Evolutionary conservation across 1,140 invertebrate genomes (phyloP).

Genomic region (Drosophila sulfurigaster): DNA sequence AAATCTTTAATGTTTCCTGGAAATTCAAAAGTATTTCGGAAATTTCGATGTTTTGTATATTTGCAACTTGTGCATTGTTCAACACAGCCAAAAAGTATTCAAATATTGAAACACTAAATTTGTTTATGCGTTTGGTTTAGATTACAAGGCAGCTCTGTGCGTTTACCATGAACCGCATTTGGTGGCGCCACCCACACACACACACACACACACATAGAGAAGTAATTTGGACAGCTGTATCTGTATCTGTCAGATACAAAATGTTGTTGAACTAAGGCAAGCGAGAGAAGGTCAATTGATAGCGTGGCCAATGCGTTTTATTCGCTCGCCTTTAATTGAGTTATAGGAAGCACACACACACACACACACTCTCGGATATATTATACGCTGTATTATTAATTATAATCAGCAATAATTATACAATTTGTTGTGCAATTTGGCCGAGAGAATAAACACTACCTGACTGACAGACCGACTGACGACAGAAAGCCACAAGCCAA

Average conservation of each 20-base stretch:
- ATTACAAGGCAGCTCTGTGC: constrained; percentile 38
- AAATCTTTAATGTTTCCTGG: constrained; percentile 68
- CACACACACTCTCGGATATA: not conserved
- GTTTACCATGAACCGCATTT: constrained; percentile 46
- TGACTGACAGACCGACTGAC: not conserved
- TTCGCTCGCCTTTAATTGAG: constrained; percentile 36
- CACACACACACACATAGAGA: constrained; percentile 40
- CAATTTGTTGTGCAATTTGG: constrained; percentile 50
- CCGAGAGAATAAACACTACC: not conserved
- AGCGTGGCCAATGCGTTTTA: constrained; percentile 46
- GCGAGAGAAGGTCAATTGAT: constrained; percentile 50
- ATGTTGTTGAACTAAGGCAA: constrained; percentile 39
- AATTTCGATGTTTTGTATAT: too few species aligned
- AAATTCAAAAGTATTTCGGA: constrained; percentile 58
- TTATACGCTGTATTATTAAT: not conserved
- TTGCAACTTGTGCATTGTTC: not conserved
- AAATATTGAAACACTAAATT: constrained; percentile 25
- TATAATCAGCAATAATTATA: constrained; percentile 38
- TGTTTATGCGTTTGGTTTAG: constrained; percentile 43
- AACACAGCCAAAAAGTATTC: constrained; percentile 1
- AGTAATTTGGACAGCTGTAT: not conserved
- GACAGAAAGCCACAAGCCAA: constrained; percentile 15
- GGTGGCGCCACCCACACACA: constrained; percentile 58
- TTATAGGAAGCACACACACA: constrained; percentile 32
- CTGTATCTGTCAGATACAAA: constrained; percentile 47